Evolutionary conservation across 2,888 invertebrate genomes (phyloP).

Genomic region (Synergus gifuensis): DNA sequence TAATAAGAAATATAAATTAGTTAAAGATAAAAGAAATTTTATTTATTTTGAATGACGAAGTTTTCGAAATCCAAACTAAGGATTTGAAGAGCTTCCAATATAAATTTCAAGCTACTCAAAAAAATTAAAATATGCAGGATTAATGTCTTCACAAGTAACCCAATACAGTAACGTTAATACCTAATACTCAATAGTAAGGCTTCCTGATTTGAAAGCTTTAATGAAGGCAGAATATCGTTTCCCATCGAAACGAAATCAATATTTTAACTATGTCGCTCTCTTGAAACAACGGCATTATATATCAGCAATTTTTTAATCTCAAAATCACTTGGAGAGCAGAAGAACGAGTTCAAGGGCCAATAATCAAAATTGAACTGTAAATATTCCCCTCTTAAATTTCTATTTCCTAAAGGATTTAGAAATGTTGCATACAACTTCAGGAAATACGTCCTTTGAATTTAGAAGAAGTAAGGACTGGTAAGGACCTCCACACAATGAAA

Average conservation of each 20-base stretch:
- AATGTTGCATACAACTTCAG: neutral
- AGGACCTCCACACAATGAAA: neutral
- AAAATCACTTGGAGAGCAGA: neutral
- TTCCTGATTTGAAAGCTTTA: conserved; percentile 39
- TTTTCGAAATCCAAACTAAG: neutral
- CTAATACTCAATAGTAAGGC: conserved; percentile 23
- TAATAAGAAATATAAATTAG: neutral
- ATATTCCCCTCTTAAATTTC: neutral
- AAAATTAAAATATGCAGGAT: conserved; percentile 10
- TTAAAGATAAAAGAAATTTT: conserved; percentile 13
- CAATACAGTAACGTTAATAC: conserved; percentile 29
- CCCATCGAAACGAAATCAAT: conserved; percentile 36
- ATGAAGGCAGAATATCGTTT: conserved; percentile 36
- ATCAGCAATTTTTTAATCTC: conserved; percentile 22
- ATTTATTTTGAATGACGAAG: neutral
- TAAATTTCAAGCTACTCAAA: neutral
- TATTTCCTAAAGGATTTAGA: neutral
- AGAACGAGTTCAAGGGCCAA: conserved; percentile 23
- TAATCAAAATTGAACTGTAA: neutral
- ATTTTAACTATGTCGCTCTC: conserved; percentile 24
- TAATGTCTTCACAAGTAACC: conserved; percentile 17
- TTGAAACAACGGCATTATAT: conserved; percentile 23
- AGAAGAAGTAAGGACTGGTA: neutral
- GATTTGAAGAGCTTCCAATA: neutral
- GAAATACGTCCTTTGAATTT: neutral